These are phyloP conservation scores for Ciconia boyciana DNA, from an alignment of 2,113 vertebrate genomes.

Conservation along the genomic window DNA sequence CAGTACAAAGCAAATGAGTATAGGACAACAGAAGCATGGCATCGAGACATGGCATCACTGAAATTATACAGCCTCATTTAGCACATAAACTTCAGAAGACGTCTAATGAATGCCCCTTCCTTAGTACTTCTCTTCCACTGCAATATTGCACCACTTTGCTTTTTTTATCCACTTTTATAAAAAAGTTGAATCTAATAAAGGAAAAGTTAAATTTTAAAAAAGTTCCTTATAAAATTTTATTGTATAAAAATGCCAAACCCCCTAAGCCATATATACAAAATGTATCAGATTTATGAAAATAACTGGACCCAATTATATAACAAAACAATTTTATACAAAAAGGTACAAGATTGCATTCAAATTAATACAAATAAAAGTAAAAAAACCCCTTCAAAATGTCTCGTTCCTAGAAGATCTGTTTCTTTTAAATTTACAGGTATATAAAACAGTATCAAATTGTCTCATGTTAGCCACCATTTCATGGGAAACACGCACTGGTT, in stretches of 20 bases:
- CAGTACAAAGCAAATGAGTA: background rate
- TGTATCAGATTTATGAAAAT: conserved; percentile 72
- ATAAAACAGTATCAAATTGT: background rate
- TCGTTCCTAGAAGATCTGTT: conserved; percentile 20
- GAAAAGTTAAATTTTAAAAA: conserved; percentile 52
- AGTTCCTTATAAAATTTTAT: conserved; percentile 68
- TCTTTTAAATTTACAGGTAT: background rate
- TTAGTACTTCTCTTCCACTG: conserved; percentile 32
- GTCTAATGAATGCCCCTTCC: conserved; percentile 23
- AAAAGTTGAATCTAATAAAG: conserved; percentile 63
- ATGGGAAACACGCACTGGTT: background rate
- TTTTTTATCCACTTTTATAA: conserved; percentile 53
- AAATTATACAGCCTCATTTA: background rate
- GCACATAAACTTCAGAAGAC: background rate
- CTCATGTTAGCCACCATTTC: background rate
- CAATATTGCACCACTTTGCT: conserved; percentile 68
- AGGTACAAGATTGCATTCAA: conserved; percentile 62
- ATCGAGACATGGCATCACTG: background rate
- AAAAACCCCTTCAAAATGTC: conserved; percentile 47
- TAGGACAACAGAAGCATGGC: background rate
- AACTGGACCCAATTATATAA: conserved; percentile 71
- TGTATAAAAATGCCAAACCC: conserved; percentile 70
- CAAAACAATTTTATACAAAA: conserved; percentile 78
- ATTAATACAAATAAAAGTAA: conserved; percentile 61
- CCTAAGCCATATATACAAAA: conserved; percentile 77